Conservation (phyloP, 2,113 vertebrate species). For the Oryzias woworae region DNA sequence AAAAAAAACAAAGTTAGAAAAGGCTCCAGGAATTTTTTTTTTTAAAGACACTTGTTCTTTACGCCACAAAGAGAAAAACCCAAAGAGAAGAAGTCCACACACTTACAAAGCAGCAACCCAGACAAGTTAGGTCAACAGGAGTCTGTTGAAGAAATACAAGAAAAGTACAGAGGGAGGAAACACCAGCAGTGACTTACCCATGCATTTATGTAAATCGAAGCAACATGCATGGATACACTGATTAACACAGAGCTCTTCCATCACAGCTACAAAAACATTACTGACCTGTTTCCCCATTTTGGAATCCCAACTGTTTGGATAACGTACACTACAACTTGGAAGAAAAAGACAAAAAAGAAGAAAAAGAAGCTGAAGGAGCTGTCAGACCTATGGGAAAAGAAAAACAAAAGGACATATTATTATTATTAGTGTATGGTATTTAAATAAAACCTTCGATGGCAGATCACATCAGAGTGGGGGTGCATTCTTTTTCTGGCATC, state of each 20-base stretch:
- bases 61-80: slow-evolving; percentile 24
- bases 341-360: slow-evolving; percentile 97
- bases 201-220: background rate
- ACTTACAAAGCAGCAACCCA: slow-evolving; percentile 65
- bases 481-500: too few species aligned
- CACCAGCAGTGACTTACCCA: slow-evolving; percentile 26
- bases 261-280: background rate
- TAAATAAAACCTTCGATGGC: too few species aligned
- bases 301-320: slow-evolving; percentile 94
- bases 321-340: slow-evolving; percentile 92
- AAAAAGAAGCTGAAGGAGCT: slow-evolving; percentile 99
- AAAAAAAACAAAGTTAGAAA: slow-evolving; percentile 27
- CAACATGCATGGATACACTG: background rate
- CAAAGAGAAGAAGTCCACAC: slow-evolving; percentile 47
- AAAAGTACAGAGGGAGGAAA: slow-evolving; percentile 46
- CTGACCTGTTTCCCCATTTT: slow-evolving; percentile 92
- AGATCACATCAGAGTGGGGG: too few species aligned
- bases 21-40: too few species aligned
- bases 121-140: slow-evolving; percentile 59
- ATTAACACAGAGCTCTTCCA: background rate
- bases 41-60: slow-evolving; percentile 7
- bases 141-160: slow-evolving; percentile 65
- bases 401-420: background rate
- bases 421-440: background rate
- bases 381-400: slow-evolving; percentile 85